Conservation (phyloP, 2,797 vertebrate genomes). For the Meda fulgida region DNA sequence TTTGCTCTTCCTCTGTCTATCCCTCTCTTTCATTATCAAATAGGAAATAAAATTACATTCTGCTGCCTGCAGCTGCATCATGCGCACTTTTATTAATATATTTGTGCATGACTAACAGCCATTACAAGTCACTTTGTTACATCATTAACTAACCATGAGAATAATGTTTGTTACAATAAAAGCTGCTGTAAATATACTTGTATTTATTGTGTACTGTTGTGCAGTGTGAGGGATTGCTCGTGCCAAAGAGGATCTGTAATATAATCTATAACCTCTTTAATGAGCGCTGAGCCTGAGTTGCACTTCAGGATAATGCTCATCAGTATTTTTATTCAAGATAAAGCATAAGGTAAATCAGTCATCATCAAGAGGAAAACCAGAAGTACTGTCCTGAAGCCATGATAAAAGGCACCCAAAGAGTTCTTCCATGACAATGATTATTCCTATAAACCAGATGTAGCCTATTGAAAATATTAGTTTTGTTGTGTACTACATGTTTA, state of each 20-base stretch:
- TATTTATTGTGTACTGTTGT: conserved; percentile 37
- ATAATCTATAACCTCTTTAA: conserved; percentile 38
- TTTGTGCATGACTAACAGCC: conserved; percentile 34
- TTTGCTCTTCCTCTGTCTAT: conserved; percentile 41
- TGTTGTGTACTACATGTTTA: background rate
- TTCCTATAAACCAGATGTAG: background rate
- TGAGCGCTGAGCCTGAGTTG: conserved; percentile 4
- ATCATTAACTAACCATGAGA: conserved; percentile 35
- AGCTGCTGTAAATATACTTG: conserved; percentile 32
- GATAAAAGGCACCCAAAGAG: background rate
- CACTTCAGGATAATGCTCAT: conserved; percentile 15
- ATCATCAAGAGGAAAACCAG: background rate
- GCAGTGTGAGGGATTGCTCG: conserved; percentile 20
- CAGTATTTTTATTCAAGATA: background rate
- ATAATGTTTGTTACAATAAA: conserved; percentile 42
- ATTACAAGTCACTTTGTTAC: conserved; percentile 47
- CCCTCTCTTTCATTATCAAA: conserved; percentile 45
- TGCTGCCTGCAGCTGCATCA: conserved; percentile 26
- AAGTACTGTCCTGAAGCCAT: background rate
- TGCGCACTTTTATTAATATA: conserved; percentile 25
- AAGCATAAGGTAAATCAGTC: background rate
- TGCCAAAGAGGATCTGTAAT: conserved; percentile 23
- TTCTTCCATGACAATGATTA: background rate
- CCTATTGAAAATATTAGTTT: no score
- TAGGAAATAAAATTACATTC: conserved; percentile 37